These are phyloP conservation scores for Cephalopterus ornatus DNA, from an alignment of 2,113 vertebrate genomes.

Conservation along the genomic window DNA sequence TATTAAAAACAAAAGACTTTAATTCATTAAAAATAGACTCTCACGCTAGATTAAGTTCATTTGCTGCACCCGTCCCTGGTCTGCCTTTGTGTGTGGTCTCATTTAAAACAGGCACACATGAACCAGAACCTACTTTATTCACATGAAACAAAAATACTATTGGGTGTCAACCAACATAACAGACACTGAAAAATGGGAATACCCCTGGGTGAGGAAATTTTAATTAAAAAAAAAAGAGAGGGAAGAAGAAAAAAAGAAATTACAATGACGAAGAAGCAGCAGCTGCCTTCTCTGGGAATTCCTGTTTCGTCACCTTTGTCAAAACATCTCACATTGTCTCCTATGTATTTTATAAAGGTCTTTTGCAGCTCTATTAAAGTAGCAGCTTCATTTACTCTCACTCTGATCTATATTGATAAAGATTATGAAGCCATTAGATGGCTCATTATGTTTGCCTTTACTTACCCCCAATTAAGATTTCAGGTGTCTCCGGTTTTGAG, in stretches of 20 bases:
- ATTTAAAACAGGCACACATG: constrained; percentile 50
- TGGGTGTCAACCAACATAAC: constrained; percentile 57
- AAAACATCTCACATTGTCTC: constrained; percentile 58
- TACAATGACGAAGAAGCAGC: not conserved
- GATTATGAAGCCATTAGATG: constrained; percentile 54
- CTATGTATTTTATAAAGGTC: constrained; percentile 51
- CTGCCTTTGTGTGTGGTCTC: constrained; percentile 57
- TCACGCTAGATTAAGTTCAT: constrained; percentile 63
- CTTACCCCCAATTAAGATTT: constrained; percentile 57
- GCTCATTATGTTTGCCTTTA: constrained; percentile 57
- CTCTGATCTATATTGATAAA: constrained; percentile 55
- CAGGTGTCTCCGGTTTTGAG: constrained; percentile 55
- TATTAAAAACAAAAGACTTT: constrained; percentile 63
- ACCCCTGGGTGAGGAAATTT: constrained; percentile 30
- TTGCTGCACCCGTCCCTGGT: constrained; percentile 25
- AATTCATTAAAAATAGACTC: constrained; percentile 64
- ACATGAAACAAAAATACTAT: constrained; percentile 50
- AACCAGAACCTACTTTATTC: constrained; percentile 50
- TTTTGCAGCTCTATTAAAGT: constrained; percentile 41
- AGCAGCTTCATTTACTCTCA: constrained; percentile 23
- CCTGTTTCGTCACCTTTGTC: constrained; percentile 58
- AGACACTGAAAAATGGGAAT: constrained; percentile 46
- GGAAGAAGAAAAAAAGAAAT: not conserved
- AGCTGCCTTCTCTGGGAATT: constrained; percentile 51
- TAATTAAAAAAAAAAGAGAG: not conserved